phyloP scores from a whole-genome alignment of 2,113 vertebrate genomes.

The Ageneiosus marmoratus region DNA sequence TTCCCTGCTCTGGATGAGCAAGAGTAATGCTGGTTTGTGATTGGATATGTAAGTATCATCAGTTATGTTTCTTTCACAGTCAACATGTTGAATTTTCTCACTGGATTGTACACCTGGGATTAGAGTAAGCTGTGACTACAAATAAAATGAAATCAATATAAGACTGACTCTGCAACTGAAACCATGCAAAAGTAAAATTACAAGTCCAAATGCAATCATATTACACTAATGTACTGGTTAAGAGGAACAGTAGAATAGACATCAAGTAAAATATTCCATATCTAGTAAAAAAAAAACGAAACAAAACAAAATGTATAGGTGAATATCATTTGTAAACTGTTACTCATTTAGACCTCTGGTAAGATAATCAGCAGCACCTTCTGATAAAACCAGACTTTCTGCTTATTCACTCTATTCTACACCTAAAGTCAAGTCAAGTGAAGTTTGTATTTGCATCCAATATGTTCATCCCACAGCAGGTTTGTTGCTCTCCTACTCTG shows the following conservation, averaged over 20 bases:
- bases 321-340: neutral
- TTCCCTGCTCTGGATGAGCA: neutral
- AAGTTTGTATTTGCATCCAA: slow-evolving; percentile 34
- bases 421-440: slow-evolving; percentile 2
- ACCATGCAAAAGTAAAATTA: slow-evolving; percentile 20
- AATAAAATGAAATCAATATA: slow-evolving; percentile 14
- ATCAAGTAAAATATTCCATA: neutral
- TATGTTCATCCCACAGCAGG: slow-evolving; percentile 29
- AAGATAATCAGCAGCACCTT: slow-evolving; percentile 13
- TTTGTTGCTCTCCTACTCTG: slow-evolving; percentile 24
- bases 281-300: neutral
- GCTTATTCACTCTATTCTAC: neutral
- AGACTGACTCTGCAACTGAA: slow-evolving; percentile 17
- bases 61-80: neutral
- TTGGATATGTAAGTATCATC: neutral
- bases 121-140: slow-evolving; percentile 17
- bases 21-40: neutral
- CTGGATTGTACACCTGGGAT: neutral
- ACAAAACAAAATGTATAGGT: neutral
- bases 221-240: neutral
- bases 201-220: neutral
- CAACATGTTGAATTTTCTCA: neutral
- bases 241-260: neutral
- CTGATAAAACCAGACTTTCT: neutral
- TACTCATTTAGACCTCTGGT: neutral